phyloP scores from a whole-genome alignment of 1,140 invertebrate genomes.

The Whitmania pigra region DNA sequence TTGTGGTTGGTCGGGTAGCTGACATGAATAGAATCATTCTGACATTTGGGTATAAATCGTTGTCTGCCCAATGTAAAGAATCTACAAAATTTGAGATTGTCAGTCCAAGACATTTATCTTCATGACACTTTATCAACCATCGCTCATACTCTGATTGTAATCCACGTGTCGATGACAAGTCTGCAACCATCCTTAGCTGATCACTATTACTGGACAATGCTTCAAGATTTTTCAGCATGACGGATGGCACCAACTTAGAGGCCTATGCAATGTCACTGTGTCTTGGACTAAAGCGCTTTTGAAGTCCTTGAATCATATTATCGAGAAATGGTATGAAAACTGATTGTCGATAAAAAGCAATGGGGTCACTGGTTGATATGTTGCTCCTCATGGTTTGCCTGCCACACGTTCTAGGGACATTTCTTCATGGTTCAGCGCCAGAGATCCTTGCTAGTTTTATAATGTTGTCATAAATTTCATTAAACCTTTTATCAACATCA shows the following conservation, averaged over 20 bases:
- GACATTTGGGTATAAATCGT: neutral
- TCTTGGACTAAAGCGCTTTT: neutral
- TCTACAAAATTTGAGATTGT: conserved; percentile 4
- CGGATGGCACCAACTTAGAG: neutral
- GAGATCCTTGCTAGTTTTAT: neutral
- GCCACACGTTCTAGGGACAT: neutral
- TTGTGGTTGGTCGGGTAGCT: neutral
- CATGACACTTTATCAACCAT: neutral
- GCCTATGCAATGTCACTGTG: neutral
- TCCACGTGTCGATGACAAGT: neutral
- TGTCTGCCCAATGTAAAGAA: conserved; percentile 1
- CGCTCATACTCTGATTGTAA: conserved; percentile 4
- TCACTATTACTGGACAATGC: neutral
- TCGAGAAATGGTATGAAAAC: conserved; percentile 5
- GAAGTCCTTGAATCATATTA: neutral
- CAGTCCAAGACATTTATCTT: neutral
- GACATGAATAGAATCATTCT: neutral
- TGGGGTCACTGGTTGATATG: neutral
- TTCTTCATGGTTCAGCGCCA: neutral
- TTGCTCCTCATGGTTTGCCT: neutral
- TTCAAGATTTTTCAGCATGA: neutral
- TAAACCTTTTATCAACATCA: neutral
- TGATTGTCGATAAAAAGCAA: neutral
- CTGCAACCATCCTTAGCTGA: neutral
- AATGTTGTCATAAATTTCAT: neutral